These are phyloP conservation scores for Coracopsis vasa DNA, from an alignment of 2,113 vertebrate genomes.

Conservation along the genomic window DNA sequence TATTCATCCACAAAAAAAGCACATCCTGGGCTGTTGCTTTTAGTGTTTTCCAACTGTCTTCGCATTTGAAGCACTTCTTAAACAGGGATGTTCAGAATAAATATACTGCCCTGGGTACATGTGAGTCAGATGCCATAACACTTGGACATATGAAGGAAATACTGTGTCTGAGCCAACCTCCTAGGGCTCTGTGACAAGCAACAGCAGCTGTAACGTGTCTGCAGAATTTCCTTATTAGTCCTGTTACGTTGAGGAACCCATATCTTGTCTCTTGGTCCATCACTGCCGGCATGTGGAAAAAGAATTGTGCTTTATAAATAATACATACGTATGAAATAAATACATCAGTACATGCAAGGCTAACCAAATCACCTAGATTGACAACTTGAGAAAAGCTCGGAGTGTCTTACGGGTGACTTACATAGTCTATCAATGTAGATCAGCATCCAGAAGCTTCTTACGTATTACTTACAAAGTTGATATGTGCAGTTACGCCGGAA, in stretches of 20 bases:
- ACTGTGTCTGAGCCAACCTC: constrained; percentile 2
- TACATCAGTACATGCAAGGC: constrained; percentile 38
- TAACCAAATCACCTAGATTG: constrained; percentile 56
- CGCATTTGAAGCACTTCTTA: background rate
- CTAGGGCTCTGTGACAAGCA: constrained; percentile 40
- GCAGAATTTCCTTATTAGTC: constrained; percentile 50
- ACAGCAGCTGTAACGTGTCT: constrained; percentile 12
- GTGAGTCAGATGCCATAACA: background rate
- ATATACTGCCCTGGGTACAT: background rate
- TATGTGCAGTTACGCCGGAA: constrained; percentile 7
- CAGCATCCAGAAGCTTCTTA: constrained; percentile 42
- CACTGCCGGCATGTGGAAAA: constrained; percentile 52
- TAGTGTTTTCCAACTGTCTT: background rate
- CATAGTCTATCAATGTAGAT: constrained; percentile 47
- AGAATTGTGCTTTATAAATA: constrained; percentile 65
- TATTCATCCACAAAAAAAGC: background rate
- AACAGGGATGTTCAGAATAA: background rate
- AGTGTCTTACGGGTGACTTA: constrained; percentile 28
- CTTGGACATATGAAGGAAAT: background rate
- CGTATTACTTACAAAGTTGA: constrained; percentile 16
- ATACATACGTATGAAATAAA: constrained; percentile 66
- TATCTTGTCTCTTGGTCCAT: constrained; percentile 47
- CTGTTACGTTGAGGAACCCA: constrained; percentile 49
- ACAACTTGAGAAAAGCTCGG: constrained; percentile 18
- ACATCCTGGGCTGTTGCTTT: background rate